Evolutionary conservation across 2,797 vertebrate species (phyloP).

Genomic region (Hyperoplus immaculatus): DNA sequence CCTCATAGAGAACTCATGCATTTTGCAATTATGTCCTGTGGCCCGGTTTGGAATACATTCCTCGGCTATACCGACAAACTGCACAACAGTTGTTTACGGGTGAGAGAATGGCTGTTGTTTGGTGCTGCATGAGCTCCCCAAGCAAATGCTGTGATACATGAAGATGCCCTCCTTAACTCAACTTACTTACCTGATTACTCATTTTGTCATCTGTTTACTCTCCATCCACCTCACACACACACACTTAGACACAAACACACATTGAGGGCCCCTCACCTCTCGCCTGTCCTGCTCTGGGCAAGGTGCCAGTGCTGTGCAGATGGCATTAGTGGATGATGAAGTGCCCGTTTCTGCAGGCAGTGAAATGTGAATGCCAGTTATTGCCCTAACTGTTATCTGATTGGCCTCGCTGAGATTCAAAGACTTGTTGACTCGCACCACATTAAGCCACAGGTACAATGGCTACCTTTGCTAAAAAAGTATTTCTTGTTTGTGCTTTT

Average conservation of each 20-base stretch:
- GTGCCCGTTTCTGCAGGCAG: slow-evolving; percentile 68
- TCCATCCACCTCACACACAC: slow-evolving; percentile 13
- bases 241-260: slow-evolving; percentile 14
- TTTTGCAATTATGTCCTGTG: slow-evolving; percentile 9
- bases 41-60: slow-evolving; percentile 8
- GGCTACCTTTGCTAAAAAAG: neutral
- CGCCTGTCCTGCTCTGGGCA: slow-evolving; percentile 59
- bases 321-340: slow-evolving; percentile 81
- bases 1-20: neutral
- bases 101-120: neutral
- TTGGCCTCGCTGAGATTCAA: slow-evolving; percentile 45
- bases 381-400: slow-evolving; percentile 59
- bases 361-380: slow-evolving; percentile 78
- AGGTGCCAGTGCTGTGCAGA: slow-evolving; percentile 76
- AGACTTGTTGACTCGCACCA: slow-evolving; percentile 65
- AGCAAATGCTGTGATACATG: slow-evolving; percentile 15
- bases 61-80: neutral
- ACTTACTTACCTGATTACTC: slow-evolving; percentile 47
- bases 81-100: neutral
- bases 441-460: slow-evolving; percentile 50
- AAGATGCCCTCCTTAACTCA: slow-evolving; percentile 47
- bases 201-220: slow-evolving; percentile 39
- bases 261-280: slow-evolving; percentile 6
- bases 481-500: neutral
- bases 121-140: slow-evolving; percentile 13